A percentile compares a stretch with the other conserved stretches of the same genome.
Evolutionary conservation across 1,140 invertebrate genomes (phyloP).

Genomic region (Alviniconcha marisindica): DNA sequence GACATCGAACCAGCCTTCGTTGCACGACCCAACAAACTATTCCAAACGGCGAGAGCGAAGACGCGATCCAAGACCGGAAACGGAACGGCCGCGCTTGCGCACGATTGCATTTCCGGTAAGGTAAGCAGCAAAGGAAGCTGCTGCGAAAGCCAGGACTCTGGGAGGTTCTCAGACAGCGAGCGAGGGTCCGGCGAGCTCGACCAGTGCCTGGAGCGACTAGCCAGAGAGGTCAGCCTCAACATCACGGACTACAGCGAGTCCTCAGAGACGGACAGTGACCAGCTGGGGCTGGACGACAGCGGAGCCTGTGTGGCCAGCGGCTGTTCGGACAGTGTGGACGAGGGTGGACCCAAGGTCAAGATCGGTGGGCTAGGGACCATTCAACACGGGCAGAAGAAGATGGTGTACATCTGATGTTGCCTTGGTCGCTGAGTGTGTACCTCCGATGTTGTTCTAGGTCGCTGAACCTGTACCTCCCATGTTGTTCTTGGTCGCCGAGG

Average conservation of each 20-base stretch:
- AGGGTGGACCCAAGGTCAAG: not conserved
- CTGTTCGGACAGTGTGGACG: not conserved
- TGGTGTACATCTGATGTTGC: not conserved
- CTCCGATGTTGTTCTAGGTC: not conserved
- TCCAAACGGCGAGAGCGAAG: not conserved
- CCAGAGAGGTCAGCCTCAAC: conserved; percentile 20
- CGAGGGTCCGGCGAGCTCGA: conserved; percentile 37
- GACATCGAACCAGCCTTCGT: conserved; percentile 36
- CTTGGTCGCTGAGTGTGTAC: not conserved
- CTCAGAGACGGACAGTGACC: conserved; percentile 30
- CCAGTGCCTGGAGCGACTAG: conserved; percentile 21
- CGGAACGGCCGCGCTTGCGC: not conserved
- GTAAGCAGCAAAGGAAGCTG: conserved; percentile 25
- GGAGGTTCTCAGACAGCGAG: conserved; percentile 52
- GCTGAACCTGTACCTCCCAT: not conserved
- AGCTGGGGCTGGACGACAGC: conserved; percentile 6
- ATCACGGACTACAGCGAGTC: conserved; percentile 33
- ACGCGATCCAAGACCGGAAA: not conserved
- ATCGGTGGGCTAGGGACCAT: not conserved
- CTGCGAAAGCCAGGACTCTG: conserved; percentile 50
- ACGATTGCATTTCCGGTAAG: conserved; percentile 11
- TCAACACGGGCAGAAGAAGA: not conserved
- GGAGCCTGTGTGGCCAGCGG: not conserved
- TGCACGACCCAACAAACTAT: not conserved
- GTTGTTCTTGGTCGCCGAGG: not conserved